phyloP scores from a whole-genome alignment of 2,113 vertebrate species.

The Gnathonemus longibarbis region DNA sequence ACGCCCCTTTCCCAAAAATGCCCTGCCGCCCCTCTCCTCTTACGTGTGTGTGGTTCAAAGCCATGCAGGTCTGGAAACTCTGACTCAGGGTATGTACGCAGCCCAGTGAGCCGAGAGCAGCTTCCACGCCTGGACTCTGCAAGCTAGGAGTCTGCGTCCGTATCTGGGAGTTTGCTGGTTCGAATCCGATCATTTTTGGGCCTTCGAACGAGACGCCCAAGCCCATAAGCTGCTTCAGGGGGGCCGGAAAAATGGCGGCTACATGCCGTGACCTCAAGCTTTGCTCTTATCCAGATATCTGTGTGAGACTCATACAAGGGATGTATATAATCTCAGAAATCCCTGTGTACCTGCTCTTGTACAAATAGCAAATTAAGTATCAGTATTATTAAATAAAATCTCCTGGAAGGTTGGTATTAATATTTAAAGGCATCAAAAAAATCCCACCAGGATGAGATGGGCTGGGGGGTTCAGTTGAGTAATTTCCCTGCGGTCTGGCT shows the following conservation, averaged over 20 bases:
- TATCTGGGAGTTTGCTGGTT: neutral
- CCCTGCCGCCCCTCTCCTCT: slow-evolving; percentile 47
- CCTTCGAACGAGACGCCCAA: neutral
- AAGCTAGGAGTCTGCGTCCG: neutral
- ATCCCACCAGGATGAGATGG: neutral
- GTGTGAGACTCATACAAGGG: neutral
- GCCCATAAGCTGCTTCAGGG: neutral
- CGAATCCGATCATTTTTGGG: neutral
- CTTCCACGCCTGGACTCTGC: neutral
- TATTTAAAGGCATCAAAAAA: neutral
- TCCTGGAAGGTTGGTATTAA: neutral
- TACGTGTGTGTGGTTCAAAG: slow-evolving; percentile 64
- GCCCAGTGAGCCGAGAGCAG: slow-evolving; percentile 49
- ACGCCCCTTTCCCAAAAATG: slow-evolving; percentile 64
- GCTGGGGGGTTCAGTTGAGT: neutral
- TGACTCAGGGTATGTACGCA: slow-evolving; percentile 45
- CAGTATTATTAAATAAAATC: neutral
- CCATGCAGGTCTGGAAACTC: slow-evolving; percentile 61
- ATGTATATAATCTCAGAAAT: neutral
- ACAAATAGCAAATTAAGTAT: neutral
- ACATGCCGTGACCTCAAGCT: neutral
- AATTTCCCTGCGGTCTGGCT: slow-evolving; percentile 38
- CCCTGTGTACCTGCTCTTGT: neutral
- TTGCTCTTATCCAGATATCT: neutral
- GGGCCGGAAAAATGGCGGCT: neutral